Conservation (phyloP, 2,888 invertebrate genomes). For the Branchellion lobata region DNA sequence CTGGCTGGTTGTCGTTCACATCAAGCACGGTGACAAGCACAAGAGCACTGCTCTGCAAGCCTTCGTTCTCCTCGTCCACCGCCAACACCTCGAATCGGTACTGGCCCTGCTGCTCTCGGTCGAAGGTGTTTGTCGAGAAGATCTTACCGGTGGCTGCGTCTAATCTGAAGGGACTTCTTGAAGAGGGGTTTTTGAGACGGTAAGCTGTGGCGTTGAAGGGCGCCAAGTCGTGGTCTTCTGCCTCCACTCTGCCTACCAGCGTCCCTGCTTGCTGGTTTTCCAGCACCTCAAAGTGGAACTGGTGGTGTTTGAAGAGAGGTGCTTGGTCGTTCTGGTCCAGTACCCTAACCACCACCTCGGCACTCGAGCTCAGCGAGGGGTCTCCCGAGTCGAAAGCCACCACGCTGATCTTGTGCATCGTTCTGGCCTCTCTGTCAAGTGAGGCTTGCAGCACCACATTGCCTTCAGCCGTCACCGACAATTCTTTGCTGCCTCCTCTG, state of each 20-base stretch:
- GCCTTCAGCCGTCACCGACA: no score
- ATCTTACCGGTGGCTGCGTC: conserved; percentile 39
- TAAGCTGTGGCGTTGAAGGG: conserved; percentile 41
- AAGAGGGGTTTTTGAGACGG: conserved; percentile 26
- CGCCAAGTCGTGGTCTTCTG: conserved; percentile 41
- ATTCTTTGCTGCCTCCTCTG: no score
- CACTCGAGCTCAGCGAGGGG: conserved; percentile 32
- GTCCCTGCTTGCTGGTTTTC: conserved; percentile 39
- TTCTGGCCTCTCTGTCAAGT: conserved; percentile 43
- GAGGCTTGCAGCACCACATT: no score
- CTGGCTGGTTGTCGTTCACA: conserved; percentile 63
- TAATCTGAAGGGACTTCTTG: conserved; percentile 44
- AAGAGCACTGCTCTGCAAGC: conserved; percentile 60
- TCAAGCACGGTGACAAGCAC: conserved; percentile 84
- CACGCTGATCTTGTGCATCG: conserved; percentile 31
- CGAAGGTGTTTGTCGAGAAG: conserved; percentile 31
- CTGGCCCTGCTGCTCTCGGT: conserved; percentile 39
- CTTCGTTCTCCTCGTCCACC: conserved; percentile 4
- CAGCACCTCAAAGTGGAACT: conserved; percentile 40
- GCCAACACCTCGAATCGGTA: conserved; percentile 37
- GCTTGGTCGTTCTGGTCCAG: conserved; percentile 47
- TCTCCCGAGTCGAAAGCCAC: conserved; percentile 42
- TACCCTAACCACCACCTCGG: conserved; percentile 35
- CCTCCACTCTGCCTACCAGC: conserved; percentile 34
- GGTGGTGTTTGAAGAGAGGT: conserved; percentile 35